Conservation (phyloP, 2,113 vertebrate species). For the Lichenostomus cassidix region DNA sequence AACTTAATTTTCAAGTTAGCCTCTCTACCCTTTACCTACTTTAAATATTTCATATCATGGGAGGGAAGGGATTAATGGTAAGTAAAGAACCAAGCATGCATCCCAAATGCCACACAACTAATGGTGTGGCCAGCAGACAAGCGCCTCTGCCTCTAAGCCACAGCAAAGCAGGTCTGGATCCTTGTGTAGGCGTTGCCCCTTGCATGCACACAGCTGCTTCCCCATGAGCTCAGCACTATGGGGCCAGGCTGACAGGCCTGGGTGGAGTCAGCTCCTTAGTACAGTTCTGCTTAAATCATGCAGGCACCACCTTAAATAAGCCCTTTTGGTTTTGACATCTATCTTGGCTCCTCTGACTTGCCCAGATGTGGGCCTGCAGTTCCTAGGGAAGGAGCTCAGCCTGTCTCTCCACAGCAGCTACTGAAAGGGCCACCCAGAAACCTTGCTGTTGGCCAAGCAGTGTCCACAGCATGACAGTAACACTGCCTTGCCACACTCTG, state of each 20-base stretch:
- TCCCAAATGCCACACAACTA: neutral
- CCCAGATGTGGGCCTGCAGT: neutral
- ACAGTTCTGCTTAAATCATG: neutral
- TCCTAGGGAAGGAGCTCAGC: neutral
- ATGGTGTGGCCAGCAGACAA: rapidly evolving
- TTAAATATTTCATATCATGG: neutral
- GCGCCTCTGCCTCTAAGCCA: neutral
- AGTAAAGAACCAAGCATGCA: neutral
- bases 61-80: neutral
- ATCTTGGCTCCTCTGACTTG: neutral
- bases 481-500: neutral
- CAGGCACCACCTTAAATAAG: neutral
- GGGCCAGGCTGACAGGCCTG: neutral
- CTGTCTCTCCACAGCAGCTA: neutral
- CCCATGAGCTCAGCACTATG: rapidly evolving
- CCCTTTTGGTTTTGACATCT: neutral
- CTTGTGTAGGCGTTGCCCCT: neutral
- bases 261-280: neutral
- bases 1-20: neutral
- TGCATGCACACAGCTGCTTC: neutral
- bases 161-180: neutral
- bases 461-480: neutral
- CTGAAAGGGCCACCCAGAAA: neutral
- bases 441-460: neutral
- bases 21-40: neutral